Evolutionary conservation across 2,797 vertebrate genomes (phyloP).

Genomic region (Chelon auratus): DNA sequence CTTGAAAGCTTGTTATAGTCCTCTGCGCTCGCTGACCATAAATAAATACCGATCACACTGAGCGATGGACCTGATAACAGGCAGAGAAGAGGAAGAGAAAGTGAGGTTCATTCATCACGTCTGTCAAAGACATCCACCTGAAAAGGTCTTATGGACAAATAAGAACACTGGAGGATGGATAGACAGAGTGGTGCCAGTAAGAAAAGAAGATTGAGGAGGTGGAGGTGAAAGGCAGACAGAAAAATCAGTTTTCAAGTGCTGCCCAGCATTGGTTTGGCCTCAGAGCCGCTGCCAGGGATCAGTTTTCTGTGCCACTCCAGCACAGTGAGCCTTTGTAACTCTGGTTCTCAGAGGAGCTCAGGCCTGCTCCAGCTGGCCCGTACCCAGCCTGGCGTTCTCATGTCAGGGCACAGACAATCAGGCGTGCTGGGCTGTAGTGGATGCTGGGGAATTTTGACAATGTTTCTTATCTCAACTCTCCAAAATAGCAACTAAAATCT

Average conservation of each 20-base stretch:
- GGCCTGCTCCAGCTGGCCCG: constrained; percentile 66
- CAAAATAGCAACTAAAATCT: constrained; percentile 57
- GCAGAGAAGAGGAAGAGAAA: constrained; percentile 9
- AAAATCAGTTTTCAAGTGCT: constrained; percentile 67
- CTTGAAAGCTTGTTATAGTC: background rate
- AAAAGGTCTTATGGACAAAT: background rate
- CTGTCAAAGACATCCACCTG: background rate
- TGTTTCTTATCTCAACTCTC: constrained; percentile 35
- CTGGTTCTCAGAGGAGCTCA: constrained; percentile 62
- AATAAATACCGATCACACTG: constrained; percentile 23
- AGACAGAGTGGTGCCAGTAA: constrained; percentile 53
- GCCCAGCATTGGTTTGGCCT: constrained; percentile 58
- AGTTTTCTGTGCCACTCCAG: constrained; percentile 62
- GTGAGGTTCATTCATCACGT: too few species aligned
- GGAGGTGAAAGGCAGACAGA: constrained; percentile 61
- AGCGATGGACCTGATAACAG: background rate
- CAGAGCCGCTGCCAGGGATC: constrained; percentile 65
- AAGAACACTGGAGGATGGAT: constrained; percentile 1
- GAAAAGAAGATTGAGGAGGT: constrained; percentile 51
- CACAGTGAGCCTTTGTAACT: constrained; percentile 77
- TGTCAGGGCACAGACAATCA: constrained; percentile 55
- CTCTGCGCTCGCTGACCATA: constrained; percentile 12
- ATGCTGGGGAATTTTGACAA: constrained; percentile 37
- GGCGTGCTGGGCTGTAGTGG: constrained; percentile 35
- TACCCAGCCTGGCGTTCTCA: constrained; percentile 66